Conservation (phyloP, 2,113 vertebrate species). For the Odocoileus virginianus region DNA sequence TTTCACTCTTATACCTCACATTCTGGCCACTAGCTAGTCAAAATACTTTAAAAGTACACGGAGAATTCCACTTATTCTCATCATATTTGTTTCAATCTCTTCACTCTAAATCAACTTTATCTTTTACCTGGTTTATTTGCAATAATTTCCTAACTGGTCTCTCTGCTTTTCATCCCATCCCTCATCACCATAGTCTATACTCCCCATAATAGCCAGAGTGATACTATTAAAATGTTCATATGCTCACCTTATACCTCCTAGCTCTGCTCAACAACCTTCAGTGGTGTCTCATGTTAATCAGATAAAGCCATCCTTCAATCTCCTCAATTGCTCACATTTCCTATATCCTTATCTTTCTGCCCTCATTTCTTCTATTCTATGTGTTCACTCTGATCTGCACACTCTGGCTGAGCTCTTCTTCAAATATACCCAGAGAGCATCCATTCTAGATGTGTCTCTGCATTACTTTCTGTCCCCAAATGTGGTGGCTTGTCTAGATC, state of each 20-base stretch:
- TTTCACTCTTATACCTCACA: background rate
- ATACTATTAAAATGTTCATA: background rate
- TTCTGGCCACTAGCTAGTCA: background rate
- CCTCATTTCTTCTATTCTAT: rapidly evolving
- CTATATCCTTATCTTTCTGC: rapidly evolving
- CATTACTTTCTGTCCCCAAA: background rate
- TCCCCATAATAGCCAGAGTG: background rate
- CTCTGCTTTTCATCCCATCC: background rate
- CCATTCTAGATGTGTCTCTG: background rate
- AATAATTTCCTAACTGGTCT: background rate
- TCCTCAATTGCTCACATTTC: background rate
- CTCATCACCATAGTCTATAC: too few species aligned
- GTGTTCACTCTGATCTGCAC: background rate
- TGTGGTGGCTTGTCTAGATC: background rate
- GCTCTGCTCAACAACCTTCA: background rate
- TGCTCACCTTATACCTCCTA: background rate
- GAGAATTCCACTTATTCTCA: background rate
- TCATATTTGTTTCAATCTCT: background rate
- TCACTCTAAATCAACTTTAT: background rate
- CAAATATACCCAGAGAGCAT: rapidly evolving
- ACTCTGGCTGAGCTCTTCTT: background rate
- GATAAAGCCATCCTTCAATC: background rate
- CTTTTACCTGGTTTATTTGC: background rate
- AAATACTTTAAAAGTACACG: background rate
- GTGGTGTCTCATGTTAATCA: background rate